phyloP scores from a whole-genome alignment of 2,113 vertebrate species.

The Callipepla californica region DNA sequence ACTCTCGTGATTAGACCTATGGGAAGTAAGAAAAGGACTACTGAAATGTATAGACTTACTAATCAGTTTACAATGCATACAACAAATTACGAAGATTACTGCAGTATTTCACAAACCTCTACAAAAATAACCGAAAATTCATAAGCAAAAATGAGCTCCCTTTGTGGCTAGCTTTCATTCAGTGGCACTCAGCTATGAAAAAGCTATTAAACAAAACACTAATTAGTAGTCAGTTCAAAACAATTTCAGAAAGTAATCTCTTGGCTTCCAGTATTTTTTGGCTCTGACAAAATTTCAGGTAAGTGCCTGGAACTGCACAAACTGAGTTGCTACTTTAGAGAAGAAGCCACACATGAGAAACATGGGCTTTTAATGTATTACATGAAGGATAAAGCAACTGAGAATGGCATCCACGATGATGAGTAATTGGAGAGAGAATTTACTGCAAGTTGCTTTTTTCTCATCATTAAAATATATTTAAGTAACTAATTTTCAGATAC shows the following conservation, averaged over 20 bases:
- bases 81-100: constrained; percentile 44
- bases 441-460: too few relatives aligned
- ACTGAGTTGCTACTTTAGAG: neutral
- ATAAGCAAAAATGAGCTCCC: constrained; percentile 21
- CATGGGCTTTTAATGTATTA: neutral
- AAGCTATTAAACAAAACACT: constrained; percentile 27
- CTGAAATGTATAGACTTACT: neutral
- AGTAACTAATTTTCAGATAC: neutral
- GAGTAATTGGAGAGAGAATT: too few relatives aligned
- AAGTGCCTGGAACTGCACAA: neutral
- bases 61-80: constrained; percentile 29
- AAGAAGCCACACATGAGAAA: neutral
- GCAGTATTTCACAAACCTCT: neutral
- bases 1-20: neutral
- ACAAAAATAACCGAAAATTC: constrained; percentile 37
- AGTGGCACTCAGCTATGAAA: constrained; percentile 50
- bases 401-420: too few relatives aligned
- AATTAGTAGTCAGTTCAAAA: constrained; percentile 42
- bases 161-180: constrained; percentile 41
- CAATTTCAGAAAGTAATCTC: constrained; percentile 11
- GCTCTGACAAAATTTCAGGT: neutral
- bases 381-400: too few relatives aligned
- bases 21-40: neutral
- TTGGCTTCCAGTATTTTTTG: neutral
- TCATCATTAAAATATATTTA: neutral